Evolutionary conservation across 35 echinoderm and acorn worm genomes (phyloP).

Genomic region (Ophioderma brevispina): DNA sequence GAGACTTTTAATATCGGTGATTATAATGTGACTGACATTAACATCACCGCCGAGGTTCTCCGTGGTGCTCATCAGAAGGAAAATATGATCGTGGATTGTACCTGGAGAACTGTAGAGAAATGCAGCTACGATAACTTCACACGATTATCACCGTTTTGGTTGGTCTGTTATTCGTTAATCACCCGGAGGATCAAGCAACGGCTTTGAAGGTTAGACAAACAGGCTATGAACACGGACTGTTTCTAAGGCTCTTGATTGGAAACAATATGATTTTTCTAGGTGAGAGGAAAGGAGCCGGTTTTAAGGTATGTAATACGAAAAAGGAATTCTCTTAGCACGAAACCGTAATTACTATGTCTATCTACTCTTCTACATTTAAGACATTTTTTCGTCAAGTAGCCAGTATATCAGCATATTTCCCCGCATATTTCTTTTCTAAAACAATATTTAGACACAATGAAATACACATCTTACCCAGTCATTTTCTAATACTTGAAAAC

Average conservation of each 20-base stretch:
- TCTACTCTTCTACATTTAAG: too few species aligned
- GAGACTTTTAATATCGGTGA: neutral
- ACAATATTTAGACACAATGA: too few species aligned
- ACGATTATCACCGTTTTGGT: slow-evolving; percentile 60
- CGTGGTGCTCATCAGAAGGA: slow-evolving; percentile 7
- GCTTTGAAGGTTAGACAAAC: slow-evolving; percentile 34
- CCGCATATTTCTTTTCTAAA: too few species aligned
- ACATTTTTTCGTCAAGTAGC: too few species aligned
- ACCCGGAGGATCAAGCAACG: neutral
- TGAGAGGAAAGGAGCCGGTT: slow-evolving; percentile 56
- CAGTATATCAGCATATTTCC: too few species aligned
- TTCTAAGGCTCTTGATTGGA: slow-evolving; percentile 54
- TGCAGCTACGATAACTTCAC: slow-evolving; percentile 72
- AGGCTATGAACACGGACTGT: slow-evolving; percentile 60
- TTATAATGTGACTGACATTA: neutral
- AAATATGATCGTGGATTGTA: slow-evolving; percentile 28
- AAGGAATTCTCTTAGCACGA: too few species aligned
- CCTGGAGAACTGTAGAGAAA: slow-evolving; percentile 27
- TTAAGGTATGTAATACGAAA: too few species aligned
- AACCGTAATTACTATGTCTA: too few species aligned
- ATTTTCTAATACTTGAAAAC: too few species aligned
- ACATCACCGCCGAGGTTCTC: neutral
- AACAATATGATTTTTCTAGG: slow-evolving; percentile 57
- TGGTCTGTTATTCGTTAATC: slow-evolving; percentile 67
- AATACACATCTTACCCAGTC: too few species aligned